phyloP scores from a whole-genome alignment of 2,888 invertebrate genomes.

The Tridacna crocea region DNA sequence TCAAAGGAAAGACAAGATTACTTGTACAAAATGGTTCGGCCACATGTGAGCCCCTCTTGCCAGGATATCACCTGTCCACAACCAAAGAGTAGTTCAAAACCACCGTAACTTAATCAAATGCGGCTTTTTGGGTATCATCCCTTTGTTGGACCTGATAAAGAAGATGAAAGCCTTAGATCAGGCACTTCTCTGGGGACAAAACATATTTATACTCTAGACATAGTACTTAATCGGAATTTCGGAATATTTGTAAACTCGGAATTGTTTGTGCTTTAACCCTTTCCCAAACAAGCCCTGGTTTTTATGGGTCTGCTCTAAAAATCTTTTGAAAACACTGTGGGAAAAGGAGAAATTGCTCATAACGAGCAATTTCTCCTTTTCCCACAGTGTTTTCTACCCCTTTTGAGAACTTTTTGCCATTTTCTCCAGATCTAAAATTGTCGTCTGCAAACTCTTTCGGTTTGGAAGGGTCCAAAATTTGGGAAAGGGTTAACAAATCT shows the following conservation, averaged over 20 bases:
- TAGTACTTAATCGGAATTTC: too few relatives aligned
- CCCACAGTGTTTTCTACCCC: not conserved
- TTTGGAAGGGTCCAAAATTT: too few relatives aligned
- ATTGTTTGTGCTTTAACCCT: too few relatives aligned
- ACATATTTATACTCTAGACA: not conserved
- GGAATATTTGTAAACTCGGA: too few relatives aligned
- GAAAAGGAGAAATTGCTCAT: constrained; percentile 1
- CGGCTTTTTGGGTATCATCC: too few relatives aligned
- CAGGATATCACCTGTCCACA: constrained; percentile 10
- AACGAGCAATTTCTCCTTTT: constrained; percentile 1
- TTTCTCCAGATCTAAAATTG: too few relatives aligned
- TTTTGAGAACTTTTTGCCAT: too few relatives aligned
- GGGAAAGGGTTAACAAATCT: too few relatives aligned
- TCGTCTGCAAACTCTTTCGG: too few relatives aligned
- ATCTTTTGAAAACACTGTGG: not conserved
- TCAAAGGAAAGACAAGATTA: not conserved
- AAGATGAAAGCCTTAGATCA: not conserved
- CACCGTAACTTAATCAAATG: too few relatives aligned
- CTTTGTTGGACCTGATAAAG: not conserved
- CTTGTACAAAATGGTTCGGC: constrained; percentile 16
- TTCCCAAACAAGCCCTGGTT: too few relatives aligned
- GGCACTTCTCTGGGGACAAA: not conserved
- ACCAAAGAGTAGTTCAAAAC: not conserved
- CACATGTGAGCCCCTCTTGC: not conserved
- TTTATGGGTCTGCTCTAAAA: not conserved